Percentiles rank a stretch among this genome's conserved stretches.
Conservation (phyloP, 2,113 vertebrate genomes). For the Ictalurus punctatus region DNA sequence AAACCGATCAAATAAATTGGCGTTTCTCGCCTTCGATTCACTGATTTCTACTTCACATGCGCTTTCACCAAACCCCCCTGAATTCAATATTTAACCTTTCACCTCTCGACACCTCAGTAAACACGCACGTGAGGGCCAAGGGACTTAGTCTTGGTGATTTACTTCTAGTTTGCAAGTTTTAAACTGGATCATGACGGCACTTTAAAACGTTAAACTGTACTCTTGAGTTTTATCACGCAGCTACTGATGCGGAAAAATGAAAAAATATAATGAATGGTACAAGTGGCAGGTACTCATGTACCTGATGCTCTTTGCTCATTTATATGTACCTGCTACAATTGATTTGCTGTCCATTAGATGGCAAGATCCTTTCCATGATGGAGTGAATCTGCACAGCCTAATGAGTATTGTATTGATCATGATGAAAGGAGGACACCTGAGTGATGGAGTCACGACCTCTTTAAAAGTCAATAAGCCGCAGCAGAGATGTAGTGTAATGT, state of each 20-base stretch:
- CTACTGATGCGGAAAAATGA: not conserved
- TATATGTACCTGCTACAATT: not conserved
- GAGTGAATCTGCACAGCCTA: not conserved
- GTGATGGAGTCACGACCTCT: constrained; percentile 8
- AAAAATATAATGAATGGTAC: not conserved
- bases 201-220: not conserved
- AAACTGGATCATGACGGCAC: not conserved
- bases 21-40: not conserved
- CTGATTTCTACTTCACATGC: not conserved
- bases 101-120: not conserved
- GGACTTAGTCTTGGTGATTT: not conserved
- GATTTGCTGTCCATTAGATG: not conserved
- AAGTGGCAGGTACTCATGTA: not conserved
- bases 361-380: not conserved
- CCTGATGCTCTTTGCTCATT: not conserved
- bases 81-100: not conserved
- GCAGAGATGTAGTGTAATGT: not conserved
- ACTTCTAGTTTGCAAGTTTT: not conserved
- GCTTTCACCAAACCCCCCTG: not conserved
- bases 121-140: not conserved
- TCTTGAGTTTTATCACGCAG: not conserved
- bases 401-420: not conserved
- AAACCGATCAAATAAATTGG: not conserved
- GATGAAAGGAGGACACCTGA: not conserved
- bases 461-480: not conserved